Evolutionary conservation across 2,888 invertebrate genomes (phyloP).

Genomic region (Drosophila robusta): DNA sequence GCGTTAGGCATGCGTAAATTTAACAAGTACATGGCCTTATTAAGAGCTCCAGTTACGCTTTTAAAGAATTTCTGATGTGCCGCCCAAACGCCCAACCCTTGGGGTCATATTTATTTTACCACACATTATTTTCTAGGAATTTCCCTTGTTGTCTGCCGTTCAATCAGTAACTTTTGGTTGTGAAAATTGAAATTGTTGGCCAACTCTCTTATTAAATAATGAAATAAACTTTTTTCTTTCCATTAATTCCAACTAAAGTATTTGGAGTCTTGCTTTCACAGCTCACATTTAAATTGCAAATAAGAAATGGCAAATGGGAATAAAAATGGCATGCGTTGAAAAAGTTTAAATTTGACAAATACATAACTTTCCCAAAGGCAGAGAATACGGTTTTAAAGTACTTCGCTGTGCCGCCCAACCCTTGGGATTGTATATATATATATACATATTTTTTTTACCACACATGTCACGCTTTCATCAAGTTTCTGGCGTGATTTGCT

Average conservation of each 20-base stretch:
- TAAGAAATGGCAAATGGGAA: not conserved
- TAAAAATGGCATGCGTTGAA: not conserved
- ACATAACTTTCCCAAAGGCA: not conserved
- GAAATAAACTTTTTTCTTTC: not conserved
- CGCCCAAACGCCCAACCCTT: slow-evolving; percentile 8
- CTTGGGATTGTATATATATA: no score
- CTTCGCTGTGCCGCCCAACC: no score
- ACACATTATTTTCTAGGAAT: not conserved
- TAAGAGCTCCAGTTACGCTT: not conserved
- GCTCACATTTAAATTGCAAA: not conserved
- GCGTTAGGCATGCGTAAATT: not conserved
- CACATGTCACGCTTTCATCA: slow-evolving; percentile 38
- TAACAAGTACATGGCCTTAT: not conserved
- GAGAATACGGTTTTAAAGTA: no score
- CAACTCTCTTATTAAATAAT: not conserved
- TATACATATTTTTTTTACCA: slow-evolving; percentile 2
- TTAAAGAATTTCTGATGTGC: not conserved
- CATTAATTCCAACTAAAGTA: not conserved
- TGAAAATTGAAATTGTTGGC: not conserved
- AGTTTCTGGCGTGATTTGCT: slow-evolving; percentile 51
- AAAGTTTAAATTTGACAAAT: not conserved
- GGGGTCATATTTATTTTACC: slow-evolving; percentile 8
- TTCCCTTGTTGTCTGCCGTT: not conserved
- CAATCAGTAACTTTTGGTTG: not conserved
- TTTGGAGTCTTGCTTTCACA: not conserved